phyloP scores from a whole-genome alignment of 2,113 vertebrate genomes.

The Tychaedon coryphoeus region DNA sequence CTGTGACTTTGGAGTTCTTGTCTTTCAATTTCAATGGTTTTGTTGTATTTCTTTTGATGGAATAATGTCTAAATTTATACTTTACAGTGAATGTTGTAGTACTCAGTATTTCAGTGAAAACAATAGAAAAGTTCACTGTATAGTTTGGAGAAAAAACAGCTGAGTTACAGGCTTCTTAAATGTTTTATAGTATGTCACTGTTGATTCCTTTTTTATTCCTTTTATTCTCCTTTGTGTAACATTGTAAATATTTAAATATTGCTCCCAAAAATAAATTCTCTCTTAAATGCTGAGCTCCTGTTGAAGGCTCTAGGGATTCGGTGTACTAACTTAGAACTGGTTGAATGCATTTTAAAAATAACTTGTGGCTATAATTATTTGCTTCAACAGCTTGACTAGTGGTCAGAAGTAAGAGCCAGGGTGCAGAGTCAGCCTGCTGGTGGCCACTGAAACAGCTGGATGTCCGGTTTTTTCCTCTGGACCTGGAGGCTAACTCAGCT shows the following conservation, averaged over 20 bases:
- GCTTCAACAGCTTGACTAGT: background rate
- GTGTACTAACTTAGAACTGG: background rate
- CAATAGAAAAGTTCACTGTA: background rate
- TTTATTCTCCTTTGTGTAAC: slow-evolving; percentile 2
- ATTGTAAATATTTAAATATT: slow-evolving; percentile 58
- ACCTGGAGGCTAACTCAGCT: background rate
- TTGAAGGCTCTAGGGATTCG: background rate
- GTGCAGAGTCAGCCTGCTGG: background rate
- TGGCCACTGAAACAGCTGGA: background rate
- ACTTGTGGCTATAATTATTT: background rate
- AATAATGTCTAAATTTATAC: background rate
- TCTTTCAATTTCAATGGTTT: background rate
- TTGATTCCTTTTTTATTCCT: background rate
- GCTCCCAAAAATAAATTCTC: slow-evolving; percentile 51
- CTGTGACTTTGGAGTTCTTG: background rate
- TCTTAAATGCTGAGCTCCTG: background rate
- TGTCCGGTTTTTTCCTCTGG: background rate
- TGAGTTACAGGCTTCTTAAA: background rate
- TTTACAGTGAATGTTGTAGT: background rate
- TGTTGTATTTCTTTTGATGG: background rate
- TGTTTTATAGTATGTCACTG: slow-evolving; percentile 5
- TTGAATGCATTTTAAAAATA: slow-evolving; percentile 26
- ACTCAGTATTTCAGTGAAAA: background rate
- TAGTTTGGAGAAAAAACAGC: background rate
- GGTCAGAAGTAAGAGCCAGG: background rate